Base-by-base conservation (phyloP, 1,140 invertebrate genomes). In the Leptonema lineaticorne region DNA sequence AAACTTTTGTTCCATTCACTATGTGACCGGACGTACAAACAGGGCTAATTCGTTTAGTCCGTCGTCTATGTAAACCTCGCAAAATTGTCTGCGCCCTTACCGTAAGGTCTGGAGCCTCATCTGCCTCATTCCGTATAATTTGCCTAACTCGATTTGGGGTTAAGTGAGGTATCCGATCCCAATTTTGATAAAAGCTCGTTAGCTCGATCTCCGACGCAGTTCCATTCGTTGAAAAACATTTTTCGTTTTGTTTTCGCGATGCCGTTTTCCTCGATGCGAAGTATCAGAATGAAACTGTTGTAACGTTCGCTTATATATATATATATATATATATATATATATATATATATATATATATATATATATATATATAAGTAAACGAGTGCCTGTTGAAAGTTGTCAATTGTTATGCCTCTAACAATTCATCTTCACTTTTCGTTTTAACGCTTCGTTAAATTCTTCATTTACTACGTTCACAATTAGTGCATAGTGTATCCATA, bases 81-180 rank as follows among this genome's bases (percentile, higher is more conserved):
- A 30, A 30, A 58, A 58, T 29, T 29, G 56, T 58, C 26, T 5
- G 26, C 16, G 20, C 29, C 6, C 20, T 57, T 27, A 4, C 56
- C 4, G n/a, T 20, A 18, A n/a, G n/a, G 56, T 16, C 29, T 24
- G 26, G 59, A 63, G 33, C 14, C 8, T n/a, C 59, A 33, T 63
- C 59, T 63, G 59, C 59, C 33, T 28, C 7, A 45, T 14, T 27
- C 24, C 24, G 11, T 46, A 20, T 63, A 63, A 63, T 63, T 63
- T 63, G n/a, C 59, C 59, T 63, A 63, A 63, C 59, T 41, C 28
- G 33, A 63, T 63, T 63, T 33, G 45, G 59, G 59, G 59, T 63
- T 63, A 63, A 63, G 59, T 63, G 59, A 63, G 59, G 59, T 63
- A 63, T 45, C 58, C 37, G 58, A 60, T 60, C 29, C 58, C 58